Percentiles rank a stretch among this genome's conserved stretches.
Evolutionary conservation across 2,888 invertebrate species (phyloP).

Genomic region (Ochlodes sylvanus): DNA sequence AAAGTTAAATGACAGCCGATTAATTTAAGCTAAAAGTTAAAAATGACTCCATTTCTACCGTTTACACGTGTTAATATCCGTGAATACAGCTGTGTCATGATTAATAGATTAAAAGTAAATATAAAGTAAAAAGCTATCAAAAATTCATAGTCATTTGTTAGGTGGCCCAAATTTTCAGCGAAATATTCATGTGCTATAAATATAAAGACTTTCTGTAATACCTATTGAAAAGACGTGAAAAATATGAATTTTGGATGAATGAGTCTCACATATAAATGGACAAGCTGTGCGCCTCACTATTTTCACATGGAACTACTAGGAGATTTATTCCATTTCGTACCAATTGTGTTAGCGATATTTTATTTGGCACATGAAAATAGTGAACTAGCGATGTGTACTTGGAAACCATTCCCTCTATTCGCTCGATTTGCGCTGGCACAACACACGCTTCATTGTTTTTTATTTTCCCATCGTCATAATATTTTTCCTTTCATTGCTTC

Average conservation of each 20-base stretch:
- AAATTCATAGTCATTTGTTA: constrained; percentile 9
- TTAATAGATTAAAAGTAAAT: background rate
- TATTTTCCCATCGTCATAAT: constrained; percentile 39
- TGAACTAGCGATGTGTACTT: constrained; percentile 14
- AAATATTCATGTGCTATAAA: constrained; percentile 5
- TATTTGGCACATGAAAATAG: constrained; percentile 26
- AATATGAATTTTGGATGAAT: constrained; percentile 16
- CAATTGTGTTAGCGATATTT: constrained; percentile 27
- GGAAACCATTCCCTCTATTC: constrained; percentile 21
- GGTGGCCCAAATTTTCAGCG: constrained; percentile 3
- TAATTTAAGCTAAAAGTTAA: too few relatives aligned
- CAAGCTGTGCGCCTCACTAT: background rate
- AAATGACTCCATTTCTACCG: too few relatives aligned
- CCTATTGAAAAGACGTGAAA: constrained; percentile 16
- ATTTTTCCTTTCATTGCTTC: constrained; percentile 40
- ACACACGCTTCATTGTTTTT: constrained; percentile 37
- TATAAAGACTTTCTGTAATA: constrained; percentile 14
- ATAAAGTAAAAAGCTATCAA: constrained; percentile 4
- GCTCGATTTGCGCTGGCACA: constrained; percentile 29
- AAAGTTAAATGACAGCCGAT: too few relatives aligned
- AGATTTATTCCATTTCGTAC: constrained; percentile 11
- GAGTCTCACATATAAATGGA: background rate
- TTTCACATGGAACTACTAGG: background rate
- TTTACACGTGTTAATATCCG: constrained; percentile 3
- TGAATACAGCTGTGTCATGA: background rate